Evolutionary conservation across 2,113 vertebrate genomes (phyloP), one percentile per base, ranked within the genome.

Genomic region (Microtus ochrogaster): DNA sequence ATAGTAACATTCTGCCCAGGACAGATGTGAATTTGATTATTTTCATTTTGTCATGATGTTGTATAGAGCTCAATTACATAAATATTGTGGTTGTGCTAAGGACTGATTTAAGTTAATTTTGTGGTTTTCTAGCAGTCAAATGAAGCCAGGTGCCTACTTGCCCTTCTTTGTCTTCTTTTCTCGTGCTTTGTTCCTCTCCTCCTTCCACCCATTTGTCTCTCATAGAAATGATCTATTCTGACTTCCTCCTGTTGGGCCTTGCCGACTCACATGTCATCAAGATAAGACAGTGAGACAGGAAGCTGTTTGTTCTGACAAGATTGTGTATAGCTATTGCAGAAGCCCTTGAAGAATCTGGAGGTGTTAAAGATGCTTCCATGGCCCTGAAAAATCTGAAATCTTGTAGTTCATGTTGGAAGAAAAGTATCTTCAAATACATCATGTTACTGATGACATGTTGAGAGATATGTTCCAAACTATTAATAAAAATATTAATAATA

Each of bases 61-160:
- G 52, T 96, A 70, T 68, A 78, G 65, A 92, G 1, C 22, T 96
- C 39, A 91, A 41, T 41, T 89, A 77, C 21, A 73, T 63, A 89
- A 33, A 61, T 65, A 70, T 74, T n/a, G 58, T 26, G 33, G 41
- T 84, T 41, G 76, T 85, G 36, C 44, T 90, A 84, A 95, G 26
- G 47, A 77, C 70, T 68, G 22, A 77, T 73, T 92, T 89, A 86
- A 79, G 58, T 94, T 87, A 83, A 93, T 94, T 91, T 95, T 49
- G 92, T 83, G 47, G n/a, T 66, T 95, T 96, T 90, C n/a, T 89
- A 96, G 91, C 7, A 83, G 44, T 65, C 74, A 89, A 39, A 94
- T 73, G 36, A 89, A 95, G 77, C 1, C 28, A 74, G 92, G 92
- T 30, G 39, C 7, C 24, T 84, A 39, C 12, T 47, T 36, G 4